Evolutionary conservation across 2,113 vertebrate species (phyloP).

Genomic region (Vidua macroura): DNA sequence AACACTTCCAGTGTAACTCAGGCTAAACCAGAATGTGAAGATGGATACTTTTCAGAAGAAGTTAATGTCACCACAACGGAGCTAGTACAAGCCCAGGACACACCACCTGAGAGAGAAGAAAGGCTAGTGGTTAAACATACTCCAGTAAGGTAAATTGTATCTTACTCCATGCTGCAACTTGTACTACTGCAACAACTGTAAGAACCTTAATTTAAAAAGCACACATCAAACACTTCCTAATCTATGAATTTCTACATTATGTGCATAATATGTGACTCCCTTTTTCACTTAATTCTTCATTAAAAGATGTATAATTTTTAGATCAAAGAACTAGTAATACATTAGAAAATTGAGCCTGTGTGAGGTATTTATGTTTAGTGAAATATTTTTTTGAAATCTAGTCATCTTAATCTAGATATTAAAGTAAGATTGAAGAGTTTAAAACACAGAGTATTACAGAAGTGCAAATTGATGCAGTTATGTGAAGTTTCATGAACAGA

Average conservation of each 20-base stretch:
- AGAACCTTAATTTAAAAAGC: neutral
- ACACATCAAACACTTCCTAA: neutral
- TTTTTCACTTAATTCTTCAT: neutral
- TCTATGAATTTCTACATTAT: neutral
- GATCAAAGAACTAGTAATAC: neutral
- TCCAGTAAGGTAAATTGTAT: slow-evolving; percentile 1
- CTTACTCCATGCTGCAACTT: neutral
- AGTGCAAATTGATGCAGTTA: neutral
- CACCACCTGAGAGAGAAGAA: neutral
- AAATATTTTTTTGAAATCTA: neutral
- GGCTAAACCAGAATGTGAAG: slow-evolving; percentile 18
- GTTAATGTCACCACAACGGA: neutral
- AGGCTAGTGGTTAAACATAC: neutral
- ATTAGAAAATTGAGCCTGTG: neutral
- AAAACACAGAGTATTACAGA: neutral
- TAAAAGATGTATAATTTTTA: neutral
- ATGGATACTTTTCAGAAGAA: neutral
- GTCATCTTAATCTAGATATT: neutral
- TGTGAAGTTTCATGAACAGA: neutral
- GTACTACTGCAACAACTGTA: neutral
- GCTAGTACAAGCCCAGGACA: neutral
- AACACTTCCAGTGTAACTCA: neutral
- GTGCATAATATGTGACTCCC: neutral
- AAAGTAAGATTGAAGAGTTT: neutral
- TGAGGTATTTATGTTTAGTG: neutral